Conservation (phyloP, 2,113 vertebrate species). For the Thamnophis sirtalis region DNA sequence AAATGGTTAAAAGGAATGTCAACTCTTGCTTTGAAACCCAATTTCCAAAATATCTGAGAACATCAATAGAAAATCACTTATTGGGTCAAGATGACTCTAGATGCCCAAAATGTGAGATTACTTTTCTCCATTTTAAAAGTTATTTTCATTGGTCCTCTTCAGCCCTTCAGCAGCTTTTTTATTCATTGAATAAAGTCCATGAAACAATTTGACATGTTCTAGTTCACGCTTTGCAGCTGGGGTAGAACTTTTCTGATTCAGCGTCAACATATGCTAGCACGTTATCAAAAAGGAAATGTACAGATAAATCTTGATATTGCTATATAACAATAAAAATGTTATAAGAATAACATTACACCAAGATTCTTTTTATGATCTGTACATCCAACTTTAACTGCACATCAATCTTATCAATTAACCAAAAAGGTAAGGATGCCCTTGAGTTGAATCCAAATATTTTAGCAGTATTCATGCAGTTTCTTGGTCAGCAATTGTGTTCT, state of each 20-base stretch:
- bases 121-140: background rate
- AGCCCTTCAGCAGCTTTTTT: background rate
- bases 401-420: background rate
- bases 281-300: background rate
- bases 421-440: background rate
- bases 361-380: background rate
- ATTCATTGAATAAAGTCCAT: background rate
- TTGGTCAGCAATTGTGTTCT: background rate
- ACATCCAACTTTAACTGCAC: background rate
- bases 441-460: background rate
- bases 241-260: background rate
- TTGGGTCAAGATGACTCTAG: background rate
- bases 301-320: background rate
- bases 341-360: background rate
- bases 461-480: background rate
- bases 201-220: background rate
- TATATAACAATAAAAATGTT: background rate
- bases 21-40: background rate
- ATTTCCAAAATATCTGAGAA: background rate
- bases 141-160: background rate
- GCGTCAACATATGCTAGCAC: background rate
- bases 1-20: background rate
- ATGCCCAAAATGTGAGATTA: background rate
- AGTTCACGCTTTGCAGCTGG: background rate
- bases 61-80: background rate